Percentiles rank a stretch among this genome's conserved stretches.
Evolutionary conservation across 2,113 vertebrate species (phyloP).

Genomic region (Scalopus aquaticus): DNA sequence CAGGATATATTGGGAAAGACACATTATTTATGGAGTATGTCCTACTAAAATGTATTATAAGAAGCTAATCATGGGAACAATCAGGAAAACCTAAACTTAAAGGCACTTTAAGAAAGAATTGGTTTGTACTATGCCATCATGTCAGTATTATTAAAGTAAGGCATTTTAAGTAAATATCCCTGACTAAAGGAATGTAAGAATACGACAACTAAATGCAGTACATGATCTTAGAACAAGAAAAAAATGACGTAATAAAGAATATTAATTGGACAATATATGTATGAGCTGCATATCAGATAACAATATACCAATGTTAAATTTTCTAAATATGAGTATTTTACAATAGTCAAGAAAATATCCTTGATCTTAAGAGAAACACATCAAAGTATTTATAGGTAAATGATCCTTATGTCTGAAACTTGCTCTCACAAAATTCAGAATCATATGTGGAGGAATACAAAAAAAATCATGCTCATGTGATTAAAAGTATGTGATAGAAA

Average conservation of each 20-base stretch:
- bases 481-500: not conserved
- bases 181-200: not conserved
- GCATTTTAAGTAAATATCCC: not conserved
- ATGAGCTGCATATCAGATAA: not conserved
- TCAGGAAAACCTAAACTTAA: slow-evolving; percentile 12
- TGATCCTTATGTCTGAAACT: not conserved
- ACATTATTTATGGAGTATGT: not conserved
- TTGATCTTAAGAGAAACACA: not conserved
- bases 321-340: not conserved
- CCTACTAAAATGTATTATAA: not conserved
- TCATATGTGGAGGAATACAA: not conserved
- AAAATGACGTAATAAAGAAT: not conserved
- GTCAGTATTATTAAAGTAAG: not conserved
- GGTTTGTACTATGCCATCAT: not conserved
- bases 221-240: not conserved
- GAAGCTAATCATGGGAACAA: not conserved
- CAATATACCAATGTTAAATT: not conserved
- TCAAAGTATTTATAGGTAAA: not conserved
- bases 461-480: not conserved
- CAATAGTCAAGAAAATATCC: not conserved
- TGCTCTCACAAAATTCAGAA: not conserved
- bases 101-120: not conserved
- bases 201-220: not conserved
- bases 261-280: not conserved
- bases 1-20: not conserved